Evolutionary conservation across 2,888 invertebrate species (phyloP).

Genomic region (Pogonocherus hispidulus): DNA sequence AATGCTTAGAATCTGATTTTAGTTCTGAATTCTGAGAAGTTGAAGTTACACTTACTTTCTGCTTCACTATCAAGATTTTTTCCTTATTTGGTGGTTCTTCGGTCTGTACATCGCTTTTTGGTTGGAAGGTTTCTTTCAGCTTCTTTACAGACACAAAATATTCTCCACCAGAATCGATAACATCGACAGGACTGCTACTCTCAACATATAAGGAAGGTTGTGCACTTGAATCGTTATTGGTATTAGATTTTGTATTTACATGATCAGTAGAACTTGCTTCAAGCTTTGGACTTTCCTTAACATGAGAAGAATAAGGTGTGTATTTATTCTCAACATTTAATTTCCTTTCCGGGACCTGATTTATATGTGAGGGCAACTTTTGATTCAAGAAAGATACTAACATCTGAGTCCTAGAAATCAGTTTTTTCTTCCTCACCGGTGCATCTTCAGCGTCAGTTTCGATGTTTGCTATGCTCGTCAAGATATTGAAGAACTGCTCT

Average conservation of each 20-base stretch:
- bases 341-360: background rate
- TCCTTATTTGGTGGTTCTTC: background rate
- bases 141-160: constrained; percentile 30
- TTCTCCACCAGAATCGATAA: background rate
- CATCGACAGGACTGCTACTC: constrained; percentile 1
- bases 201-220: background rate
- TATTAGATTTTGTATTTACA: background rate
- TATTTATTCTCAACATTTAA: background rate
- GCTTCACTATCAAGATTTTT: background rate
- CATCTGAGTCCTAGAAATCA: constrained; percentile 47
- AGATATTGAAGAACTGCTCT: constrained; percentile 51
- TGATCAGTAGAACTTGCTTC: background rate
- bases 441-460: constrained; percentile 43
- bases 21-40: background rate
- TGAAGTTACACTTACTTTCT: background rate
- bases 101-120: background rate
- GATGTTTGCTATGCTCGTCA: constrained; percentile 50
- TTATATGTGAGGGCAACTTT: constrained; percentile 45
- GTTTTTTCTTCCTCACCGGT: constrained; percentile 37
- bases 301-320: background rate
- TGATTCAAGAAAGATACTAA: constrained; percentile 48
- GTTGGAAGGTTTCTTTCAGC: constrained; percentile 33
- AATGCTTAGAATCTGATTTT: background rate
- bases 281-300: constrained; percentile 1
- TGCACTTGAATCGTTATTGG: background rate